phyloP scores from a whole-genome alignment of 2,888 invertebrate species.

The Pollenia griseotomentosa region DNA sequence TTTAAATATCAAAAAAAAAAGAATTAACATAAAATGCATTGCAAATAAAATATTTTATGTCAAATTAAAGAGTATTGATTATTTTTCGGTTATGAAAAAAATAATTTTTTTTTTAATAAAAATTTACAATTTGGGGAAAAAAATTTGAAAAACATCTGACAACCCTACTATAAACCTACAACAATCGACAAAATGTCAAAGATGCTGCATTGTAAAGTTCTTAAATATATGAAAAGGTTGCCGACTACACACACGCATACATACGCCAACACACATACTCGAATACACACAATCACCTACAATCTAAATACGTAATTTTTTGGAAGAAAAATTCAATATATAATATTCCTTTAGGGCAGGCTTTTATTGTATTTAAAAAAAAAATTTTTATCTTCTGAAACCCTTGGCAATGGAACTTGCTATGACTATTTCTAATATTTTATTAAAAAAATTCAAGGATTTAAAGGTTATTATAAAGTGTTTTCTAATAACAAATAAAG shows the following conservation, averaged over 20 bases:
- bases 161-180: constrained; percentile 35
- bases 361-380: constrained; percentile 32
- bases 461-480: neutral
- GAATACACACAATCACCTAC: neutral
- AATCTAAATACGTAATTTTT: neutral
- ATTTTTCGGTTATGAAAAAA: no score
- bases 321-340: constrained; percentile 37
- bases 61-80: no score
- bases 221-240: constrained; percentile 52
- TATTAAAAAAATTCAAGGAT: constrained; percentile 8
- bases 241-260: constrained; percentile 4
- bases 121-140: no score
- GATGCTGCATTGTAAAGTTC: constrained; percentile 52
- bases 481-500: no score
- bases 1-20: no score
- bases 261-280: neutral
- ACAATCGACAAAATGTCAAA: constrained; percentile 62
- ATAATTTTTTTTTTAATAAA: no score
- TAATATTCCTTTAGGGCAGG: constrained; percentile 22
- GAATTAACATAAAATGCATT: no score
- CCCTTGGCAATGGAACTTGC: neutral
- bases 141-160: no score
- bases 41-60: no score
- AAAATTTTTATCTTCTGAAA: constrained; percentile 24
- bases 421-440: neutral